Percentiles rank a stretch among this genome's conserved stretches.
Conservation (phyloP, 2,888 invertebrate genomes). For the Pollenia angustigena region DNA sequence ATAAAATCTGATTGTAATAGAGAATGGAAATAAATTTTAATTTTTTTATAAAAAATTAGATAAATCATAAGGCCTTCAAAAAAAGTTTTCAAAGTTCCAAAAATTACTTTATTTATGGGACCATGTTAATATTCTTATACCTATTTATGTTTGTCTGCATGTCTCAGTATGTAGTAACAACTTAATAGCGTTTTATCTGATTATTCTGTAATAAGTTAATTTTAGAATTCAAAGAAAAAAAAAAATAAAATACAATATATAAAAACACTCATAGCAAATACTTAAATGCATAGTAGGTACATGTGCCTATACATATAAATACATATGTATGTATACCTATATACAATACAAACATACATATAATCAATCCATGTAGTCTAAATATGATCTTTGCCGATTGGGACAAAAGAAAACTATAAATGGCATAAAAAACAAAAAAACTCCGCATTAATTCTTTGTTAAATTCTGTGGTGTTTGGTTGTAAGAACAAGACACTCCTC, state of each 20-base stretch:
- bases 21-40: no score
- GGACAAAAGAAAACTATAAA: slow-evolving; percentile 23
- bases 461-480: not conserved
- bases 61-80: no score
- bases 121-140: no score
- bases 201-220: slow-evolving; percentile 55
- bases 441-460: slow-evolving; percentile 60
- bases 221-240: slow-evolving; percentile 65
- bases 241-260: slow-evolving; percentile 38
- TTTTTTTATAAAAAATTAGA: no score
- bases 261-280: slow-evolving; percentile 9
- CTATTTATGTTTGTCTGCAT: not conserved
- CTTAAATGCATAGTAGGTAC: not conserved
- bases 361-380: not conserved
- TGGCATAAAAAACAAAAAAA: slow-evolving; percentile 32
- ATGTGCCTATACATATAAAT: not conserved
- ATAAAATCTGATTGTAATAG: no score
- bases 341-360: not conserved
- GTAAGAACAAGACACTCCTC: not conserved
- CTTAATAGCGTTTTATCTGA: not conserved
- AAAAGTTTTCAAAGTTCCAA: no score
- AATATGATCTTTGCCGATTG: slow-evolving; percentile 4
- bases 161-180: not conserved
- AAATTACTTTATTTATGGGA: no score
- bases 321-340: not conserved